Base-by-base conservation (phyloP, 30 jellyfish, hydroid and myxozoan genomes). In the Aurelia aurita region DNA sequence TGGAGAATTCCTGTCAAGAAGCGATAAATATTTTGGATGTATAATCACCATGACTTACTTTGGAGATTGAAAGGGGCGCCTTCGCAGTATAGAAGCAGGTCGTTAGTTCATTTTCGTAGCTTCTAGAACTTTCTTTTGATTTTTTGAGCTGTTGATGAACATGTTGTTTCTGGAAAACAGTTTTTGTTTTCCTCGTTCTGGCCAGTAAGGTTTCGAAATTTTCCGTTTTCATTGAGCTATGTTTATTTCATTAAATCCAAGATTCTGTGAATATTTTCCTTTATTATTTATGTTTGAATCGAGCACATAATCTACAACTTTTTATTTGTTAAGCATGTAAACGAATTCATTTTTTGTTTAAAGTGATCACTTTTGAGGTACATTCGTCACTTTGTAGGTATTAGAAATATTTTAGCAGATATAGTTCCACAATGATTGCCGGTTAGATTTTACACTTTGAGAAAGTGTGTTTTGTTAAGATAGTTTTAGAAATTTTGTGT, bases 391-490 rank as follows among this genome's bases (percentile, higher is more conserved):
- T 55, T n/a, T 22, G 29, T 15, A 55, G 29, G 67, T 55, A 19
- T 5, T 15, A 22, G 67, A 55, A 55, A n/a, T 22, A 55, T 55
- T 55, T 55, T 55, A 55, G 31, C 25, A 55, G 31, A 55, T 55
- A 55, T 55, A 55, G 67, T 55, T n/a, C 16, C 29, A 55, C 67
- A 55, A 19, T 55, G 29, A 55, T 55, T 55, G 67, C 55, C 16
- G 31, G 44, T 77, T 58, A 61, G 70, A 55, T 51, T 77, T 20
- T 19, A 59, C 88, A 77, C 88, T 77, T 77, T 77, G 79, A 77
- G 55, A 77, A 77, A 77, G 88, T 77, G 85, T 73, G 88, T 60
- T 62, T n/a, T 55, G 51, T 39, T 39, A 39, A n/a, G 12, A 55
- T 72, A 72, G 19, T 72, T 72, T n/a, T 47, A 23, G 72, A 43